A percentile compares a stretch with the other conserved stretches of the same genome.
phyloP scores from a whole-genome alignment of 2,888 invertebrate species.

The Hypena proboscidalis region DNA sequence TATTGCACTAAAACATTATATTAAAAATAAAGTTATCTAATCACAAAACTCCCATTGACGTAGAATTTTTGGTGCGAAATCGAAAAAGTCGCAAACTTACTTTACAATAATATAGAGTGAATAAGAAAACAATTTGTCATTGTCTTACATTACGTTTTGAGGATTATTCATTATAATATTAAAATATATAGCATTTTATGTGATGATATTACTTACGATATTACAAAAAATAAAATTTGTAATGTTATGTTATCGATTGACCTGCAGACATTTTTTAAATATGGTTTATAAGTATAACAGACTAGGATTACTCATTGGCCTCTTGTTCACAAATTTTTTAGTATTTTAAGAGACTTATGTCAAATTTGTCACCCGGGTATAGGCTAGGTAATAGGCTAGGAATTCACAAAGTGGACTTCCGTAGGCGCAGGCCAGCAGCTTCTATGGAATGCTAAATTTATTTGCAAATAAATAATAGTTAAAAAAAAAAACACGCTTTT shows the following conservation, averaged over 20 bases:
- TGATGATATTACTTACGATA: conserved; percentile 10
- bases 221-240: conserved; percentile 5
- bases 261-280: neutral
- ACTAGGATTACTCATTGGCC: too few species aligned
- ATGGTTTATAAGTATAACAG: neutral
- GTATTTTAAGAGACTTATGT: too few species aligned
- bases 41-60: conserved; percentile 45
- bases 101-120: conserved; percentile 16
- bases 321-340: too few species aligned
- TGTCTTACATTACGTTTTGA: conserved; percentile 12
- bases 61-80: conserved; percentile 58
- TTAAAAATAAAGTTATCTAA: conserved; percentile 48
- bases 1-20: conserved; percentile 63
- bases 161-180: conserved; percentile 18
- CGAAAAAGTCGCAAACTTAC: conserved; percentile 32
- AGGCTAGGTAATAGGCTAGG: too few species aligned
- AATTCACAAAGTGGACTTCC: too few species aligned
- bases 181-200: conserved; percentile 22
- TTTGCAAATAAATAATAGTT: too few species aligned
- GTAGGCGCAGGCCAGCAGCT: too few species aligned
- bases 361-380: too few species aligned
- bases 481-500: too few species aligned
- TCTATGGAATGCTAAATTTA: too few species aligned
- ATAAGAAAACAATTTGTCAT: conserved; percentile 19
- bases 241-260: conserved; percentile 12